These are phyloP conservation scores for Battus philenor DNA, from an alignment of 1,140 invertebrate species.

Conservation along the genomic window DNA sequence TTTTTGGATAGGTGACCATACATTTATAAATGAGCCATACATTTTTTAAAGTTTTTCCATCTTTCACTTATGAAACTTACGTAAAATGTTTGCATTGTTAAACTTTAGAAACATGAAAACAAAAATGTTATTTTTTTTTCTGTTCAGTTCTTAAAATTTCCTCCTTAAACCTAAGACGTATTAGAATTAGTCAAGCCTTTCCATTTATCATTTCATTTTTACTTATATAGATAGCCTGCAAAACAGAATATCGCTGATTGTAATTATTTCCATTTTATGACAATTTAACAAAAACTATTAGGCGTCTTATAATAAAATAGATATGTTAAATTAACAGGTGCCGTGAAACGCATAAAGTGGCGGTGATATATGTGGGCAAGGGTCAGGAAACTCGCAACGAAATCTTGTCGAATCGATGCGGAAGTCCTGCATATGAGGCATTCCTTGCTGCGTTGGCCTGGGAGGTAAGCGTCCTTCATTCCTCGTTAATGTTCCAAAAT, in stretches of 20 bases:
- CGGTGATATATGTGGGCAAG: constrained; percentile 97
- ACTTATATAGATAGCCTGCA: not conserved
- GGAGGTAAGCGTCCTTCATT: constrained; percentile 84
- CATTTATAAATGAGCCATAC: too few relatives aligned
- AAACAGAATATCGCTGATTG: not conserved
- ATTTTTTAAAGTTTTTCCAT: too few relatives aligned
- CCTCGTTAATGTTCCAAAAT: too few relatives aligned
- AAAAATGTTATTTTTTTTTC: not conserved
- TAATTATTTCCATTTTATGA: too few relatives aligned
- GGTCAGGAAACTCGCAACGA: constrained; percentile 98
- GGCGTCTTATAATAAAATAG: too few relatives aligned
- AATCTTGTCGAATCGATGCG: constrained; percentile 85
- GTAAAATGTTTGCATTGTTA: too few relatives aligned
- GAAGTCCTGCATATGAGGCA: constrained; percentile 94
- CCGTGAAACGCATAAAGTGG: constrained; percentile 98
- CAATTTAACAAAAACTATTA: too few relatives aligned
- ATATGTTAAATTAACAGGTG: constrained; percentile 78
- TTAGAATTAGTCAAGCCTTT: not conserved
- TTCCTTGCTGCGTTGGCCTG: constrained; percentile 97
- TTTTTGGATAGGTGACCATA: too few relatives aligned
- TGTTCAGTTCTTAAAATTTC: not conserved
- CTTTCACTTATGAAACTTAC: too few relatives aligned
- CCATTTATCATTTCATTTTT: not conserved
- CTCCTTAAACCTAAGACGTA: too few relatives aligned
- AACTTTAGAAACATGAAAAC: not conserved